Base-by-base conservation (phyloP, 2,113 vertebrate species). In the Vombatus ursinus region DNA sequence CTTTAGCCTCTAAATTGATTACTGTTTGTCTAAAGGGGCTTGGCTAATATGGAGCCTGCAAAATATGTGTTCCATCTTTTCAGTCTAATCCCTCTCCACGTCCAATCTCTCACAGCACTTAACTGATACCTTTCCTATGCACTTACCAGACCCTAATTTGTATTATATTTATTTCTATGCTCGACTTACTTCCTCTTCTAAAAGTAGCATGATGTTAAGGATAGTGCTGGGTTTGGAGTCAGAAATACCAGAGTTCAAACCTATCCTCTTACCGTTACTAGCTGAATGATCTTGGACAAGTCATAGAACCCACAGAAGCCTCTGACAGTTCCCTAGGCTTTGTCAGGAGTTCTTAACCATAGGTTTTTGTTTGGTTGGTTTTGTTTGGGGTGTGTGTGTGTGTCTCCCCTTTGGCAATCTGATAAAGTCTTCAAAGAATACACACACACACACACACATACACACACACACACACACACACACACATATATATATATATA, bases 1-100 rank as follows among this genome's bases (percentile, higher is more conserved):
- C 92, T 96, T 93, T 54, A 95, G 95, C 90, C 93, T 96, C 37
- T 96, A 96, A 97, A 97, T 96, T 94, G 95, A 97, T 98, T 97
- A 98, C 90, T 50, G 61, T 54, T 97, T 97, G 95, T 97, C 95
- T 96, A 92, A 50, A 95, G 93, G 93, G 89, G 49, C 37, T 52
- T 53, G 94, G 11, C 52, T 95, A 90, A 22, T 22, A 93, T 37
- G 57, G 51, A 53, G 51, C 77, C 93, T 92, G 31, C 50, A 93
- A 93, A 96, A 90, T 37, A 77, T 51, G 44, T 28, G 23, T 96
- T 94, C 47, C 22, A 3, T 94, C 47, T 92, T 94, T 93, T 50
- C 19, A 89, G 89, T 52, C 91, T 37, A 92, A 84, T 95, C 53
- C 61, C 6, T 11, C 25, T 91, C 49, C 2, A 0, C 26, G 0